phyloP scores from a whole-genome alignment of 2,797 vertebrate species.

The Alcedo atthis region DNA sequence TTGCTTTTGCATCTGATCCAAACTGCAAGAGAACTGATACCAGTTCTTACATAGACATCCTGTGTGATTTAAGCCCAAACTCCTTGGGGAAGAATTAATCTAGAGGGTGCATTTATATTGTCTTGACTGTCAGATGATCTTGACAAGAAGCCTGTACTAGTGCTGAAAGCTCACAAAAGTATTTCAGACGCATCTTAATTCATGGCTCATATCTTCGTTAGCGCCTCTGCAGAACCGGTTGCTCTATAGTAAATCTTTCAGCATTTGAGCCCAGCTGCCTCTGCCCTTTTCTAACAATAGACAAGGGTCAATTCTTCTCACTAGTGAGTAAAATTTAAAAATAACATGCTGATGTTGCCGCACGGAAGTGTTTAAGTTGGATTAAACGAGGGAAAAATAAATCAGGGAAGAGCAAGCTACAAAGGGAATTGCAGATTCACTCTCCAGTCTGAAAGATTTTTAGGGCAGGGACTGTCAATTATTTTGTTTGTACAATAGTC shows the following conservation, averaged over 20 bases:
- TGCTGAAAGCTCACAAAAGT: slow-evolving; percentile 16
- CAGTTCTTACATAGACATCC: neutral
- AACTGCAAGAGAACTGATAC: neutral
- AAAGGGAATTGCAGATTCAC: slow-evolving; percentile 53
- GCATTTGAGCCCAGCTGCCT: slow-evolving; percentile 2
- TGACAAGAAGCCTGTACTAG: neutral
- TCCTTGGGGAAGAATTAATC: neutral
- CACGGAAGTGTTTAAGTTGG: neutral
- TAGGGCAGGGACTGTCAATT: slow-evolving; percentile 64
- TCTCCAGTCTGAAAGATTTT: slow-evolving; percentile 57
- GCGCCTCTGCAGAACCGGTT: neutral
- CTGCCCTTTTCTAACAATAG: slow-evolving; percentile 26
- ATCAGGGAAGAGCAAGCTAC: slow-evolving; percentile 27
- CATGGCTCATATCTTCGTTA: slow-evolving; percentile 6
- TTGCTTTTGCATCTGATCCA: neutral
- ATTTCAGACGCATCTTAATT: slow-evolving; percentile 34
- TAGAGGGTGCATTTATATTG: neutral
- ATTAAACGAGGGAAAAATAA: slow-evolving; percentile 53
- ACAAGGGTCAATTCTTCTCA: slow-evolving; percentile 29
- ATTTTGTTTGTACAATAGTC: slow-evolving; percentile 58
- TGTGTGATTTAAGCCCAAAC: neutral
- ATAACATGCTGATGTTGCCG: slow-evolving; percentile 44
- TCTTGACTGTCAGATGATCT: slow-evolving; percentile 5
- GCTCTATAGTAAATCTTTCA: slow-evolving; percentile 38
- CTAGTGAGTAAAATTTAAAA: slow-evolving; percentile 60